Evolutionary conservation across 2,113 vertebrate genomes (phyloP), one percentile per base, ranked within the genome.

Genomic region (Ictidomys tridecemlineatus): DNA sequence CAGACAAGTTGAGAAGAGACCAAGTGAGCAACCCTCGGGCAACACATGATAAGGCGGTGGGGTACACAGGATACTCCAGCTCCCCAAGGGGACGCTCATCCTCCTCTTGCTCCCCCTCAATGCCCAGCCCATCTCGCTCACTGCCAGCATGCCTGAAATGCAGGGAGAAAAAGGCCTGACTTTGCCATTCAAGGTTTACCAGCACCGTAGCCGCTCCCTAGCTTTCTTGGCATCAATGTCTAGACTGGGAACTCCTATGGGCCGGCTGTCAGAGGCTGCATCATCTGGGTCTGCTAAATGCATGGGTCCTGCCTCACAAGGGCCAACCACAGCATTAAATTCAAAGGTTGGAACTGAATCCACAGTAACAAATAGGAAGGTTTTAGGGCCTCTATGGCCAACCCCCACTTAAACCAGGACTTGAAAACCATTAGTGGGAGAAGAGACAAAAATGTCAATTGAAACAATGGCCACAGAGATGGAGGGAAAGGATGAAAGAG

Each of bases 61-160:
- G 30, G 8, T 5, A 42, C 51, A 14, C 5, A 28, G 2, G n/a
- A 2, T 0, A 1, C 4, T 5, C 78, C 67, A n/a, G 5, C 22
- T 16, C 30, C 42, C 70, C 85, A 70, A 0, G 0, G 1, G 3
- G 16, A 34, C 12, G 7, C 16, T 8, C n/a, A 16, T 32, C 16
- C 12, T 34, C 80, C 24, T 45, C 42, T 0, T 32, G n/a, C 2
- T 8, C 56, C 1, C 0, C 53, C 4, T 22, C 56, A 0, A 0
- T 1, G 1, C 7, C 32, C 34, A 9, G 34, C 32, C 12, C 2
- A 14, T 3, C 32, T 13, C 4, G 0, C 2, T 24, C 20, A 69
- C 34, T 70, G 63, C 53, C 34, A 79, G 22, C 0, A 8, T 4
- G 9, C 56, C 77, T 65, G 5, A 70, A 92, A n/a, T 0, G 4